Conservation (phyloP, 2,888 invertebrate species). For the Nebria brevicollis region DNA sequence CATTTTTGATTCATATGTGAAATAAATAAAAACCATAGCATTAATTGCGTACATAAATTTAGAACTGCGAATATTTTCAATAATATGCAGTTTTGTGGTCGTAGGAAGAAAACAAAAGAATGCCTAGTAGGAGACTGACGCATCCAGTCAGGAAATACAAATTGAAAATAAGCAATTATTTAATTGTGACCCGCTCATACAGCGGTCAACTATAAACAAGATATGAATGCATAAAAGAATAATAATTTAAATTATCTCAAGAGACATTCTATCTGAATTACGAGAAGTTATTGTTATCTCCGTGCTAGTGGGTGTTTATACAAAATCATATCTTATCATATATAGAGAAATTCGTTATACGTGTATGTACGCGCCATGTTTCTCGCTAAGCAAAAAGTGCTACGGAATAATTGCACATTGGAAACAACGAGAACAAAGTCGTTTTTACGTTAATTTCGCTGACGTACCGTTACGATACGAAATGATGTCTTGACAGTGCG, state of each 20-base stretch:
- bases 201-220: not conserved
- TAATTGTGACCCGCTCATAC: not conserved
- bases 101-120: not conserved
- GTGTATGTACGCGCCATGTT: too few species aligned
- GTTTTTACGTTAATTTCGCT: not conserved
- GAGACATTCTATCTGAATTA: not conserved
- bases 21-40: too few species aligned
- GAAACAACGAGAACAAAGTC: not conserved
- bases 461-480: not conserved
- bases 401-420: too few species aligned
- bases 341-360: not conserved
- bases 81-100: too few species aligned
- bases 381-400: too few species aligned
- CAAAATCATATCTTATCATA: not conserved
- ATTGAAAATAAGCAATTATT: not conserved
- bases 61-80: too few species aligned
- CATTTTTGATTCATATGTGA: too few species aligned
- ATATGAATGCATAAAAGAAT: not conserved
- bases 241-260: not conserved
- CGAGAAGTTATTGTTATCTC: not conserved
- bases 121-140: not conserved
- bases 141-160: not conserved
- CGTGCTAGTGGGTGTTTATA: not conserved
- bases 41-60: too few species aligned
- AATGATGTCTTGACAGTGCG: not conserved